phyloP scores from a whole-genome alignment of 30 jellyfish, hydroid and myxozoan species.

The Nemopilema nomurai region DNA sequence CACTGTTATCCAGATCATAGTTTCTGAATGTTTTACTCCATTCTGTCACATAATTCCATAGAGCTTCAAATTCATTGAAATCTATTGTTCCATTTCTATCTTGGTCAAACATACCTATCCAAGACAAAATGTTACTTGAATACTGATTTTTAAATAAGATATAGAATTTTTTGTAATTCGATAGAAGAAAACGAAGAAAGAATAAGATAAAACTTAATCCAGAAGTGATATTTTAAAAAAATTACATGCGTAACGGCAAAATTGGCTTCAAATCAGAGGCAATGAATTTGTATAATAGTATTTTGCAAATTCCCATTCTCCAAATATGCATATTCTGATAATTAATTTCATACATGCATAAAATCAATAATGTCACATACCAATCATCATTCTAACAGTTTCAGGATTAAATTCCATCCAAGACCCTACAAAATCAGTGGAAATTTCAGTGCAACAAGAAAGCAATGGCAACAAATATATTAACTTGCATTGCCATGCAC shows the following conservation, averaged over 20 bases:
- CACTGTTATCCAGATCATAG: conserved; percentile 76
- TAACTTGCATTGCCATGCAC: too few species aligned
- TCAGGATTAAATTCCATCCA: conserved; percentile 90
- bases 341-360: too few species aligned
- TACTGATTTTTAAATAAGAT: not conserved
- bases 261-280: too few species aligned
- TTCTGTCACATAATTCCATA: conserved; percentile 82
- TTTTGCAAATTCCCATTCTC: too few species aligned
- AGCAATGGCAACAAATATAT: too few species aligned
- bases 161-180: not conserved
- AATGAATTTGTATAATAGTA: too few species aligned
- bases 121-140: too few species aligned
- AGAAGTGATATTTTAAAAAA: too few species aligned
- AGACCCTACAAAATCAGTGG: conserved; percentile 66
- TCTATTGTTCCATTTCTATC: conserved; percentile 86
- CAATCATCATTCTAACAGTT: conserved; percentile 77
- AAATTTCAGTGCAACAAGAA: not conserved
- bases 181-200: too few species aligned
- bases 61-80: conserved; percentile 77
- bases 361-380: conserved; percentile 18
- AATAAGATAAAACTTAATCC: too few species aligned
- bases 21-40: conserved; percentile 75
- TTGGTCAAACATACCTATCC: conserved; percentile 83
- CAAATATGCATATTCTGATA: too few species aligned
- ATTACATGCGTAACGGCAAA: too few species aligned